Evolutionary conservation across 2,797 vertebrate species (phyloP).

Genomic region (Neoniphon sammara): DNA sequence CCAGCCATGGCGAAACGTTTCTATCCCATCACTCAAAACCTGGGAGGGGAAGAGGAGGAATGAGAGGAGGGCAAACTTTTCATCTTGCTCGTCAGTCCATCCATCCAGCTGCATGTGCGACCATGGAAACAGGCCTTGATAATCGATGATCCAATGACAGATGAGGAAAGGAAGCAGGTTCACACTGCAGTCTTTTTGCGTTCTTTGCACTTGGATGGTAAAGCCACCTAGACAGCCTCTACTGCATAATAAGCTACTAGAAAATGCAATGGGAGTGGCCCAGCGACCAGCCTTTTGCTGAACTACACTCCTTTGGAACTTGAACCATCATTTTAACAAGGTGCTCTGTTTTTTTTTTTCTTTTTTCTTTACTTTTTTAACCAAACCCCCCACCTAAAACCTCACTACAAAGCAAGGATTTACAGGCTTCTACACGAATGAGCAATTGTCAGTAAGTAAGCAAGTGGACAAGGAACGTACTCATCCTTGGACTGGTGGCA

Average conservation of each 20-base stretch:
- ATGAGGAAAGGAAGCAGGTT: not conserved
- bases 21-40: not conserved
- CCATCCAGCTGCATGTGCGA: not conserved
- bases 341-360: not conserved
- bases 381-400: slow-evolving; percentile 5
- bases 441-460: slow-evolving; percentile 18
- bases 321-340: not conserved
- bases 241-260: not conserved
- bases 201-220: slow-evolving; percentile 4
- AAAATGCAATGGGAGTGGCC: not conserved
- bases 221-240: not conserved
- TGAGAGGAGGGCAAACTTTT: not conserved
- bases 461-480: slow-evolving; percentile 16
- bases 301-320: not conserved
- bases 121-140: not conserved
- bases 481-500: not conserved
- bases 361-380: not conserved
- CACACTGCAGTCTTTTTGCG: not conserved
- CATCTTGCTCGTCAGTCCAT: not conserved
- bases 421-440: slow-evolving; percentile 8
- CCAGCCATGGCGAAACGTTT: not conserved
- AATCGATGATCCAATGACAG: not conserved
- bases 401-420: slow-evolving; percentile 17
- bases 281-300: not conserved
- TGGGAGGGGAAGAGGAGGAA: not conserved